A percentile compares a stretch with the other conserved stretches of the same genome.
Evolutionary conservation across 2,888 invertebrate genomes (phyloP).

Genomic region (Pseudoips prasinana): DNA sequence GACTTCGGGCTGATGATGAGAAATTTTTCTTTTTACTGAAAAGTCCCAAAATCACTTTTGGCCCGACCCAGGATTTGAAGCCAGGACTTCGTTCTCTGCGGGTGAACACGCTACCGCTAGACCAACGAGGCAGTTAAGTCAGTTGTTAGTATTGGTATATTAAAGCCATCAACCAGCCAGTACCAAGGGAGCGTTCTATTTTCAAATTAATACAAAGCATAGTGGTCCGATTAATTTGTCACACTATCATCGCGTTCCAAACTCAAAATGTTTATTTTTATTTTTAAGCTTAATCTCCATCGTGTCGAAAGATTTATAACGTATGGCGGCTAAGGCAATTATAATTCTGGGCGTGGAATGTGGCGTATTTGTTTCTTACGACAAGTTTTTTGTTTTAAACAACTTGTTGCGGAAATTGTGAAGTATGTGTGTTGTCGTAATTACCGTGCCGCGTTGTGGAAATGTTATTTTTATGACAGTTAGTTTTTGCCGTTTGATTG

Average conservation of each 20-base stretch:
- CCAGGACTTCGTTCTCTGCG: no score
- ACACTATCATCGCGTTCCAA: slow-evolving; percentile 55
- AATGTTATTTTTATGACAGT: slow-evolving; percentile 20
- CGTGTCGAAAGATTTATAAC: slow-evolving; percentile 58
- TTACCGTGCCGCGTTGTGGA: slow-evolving; percentile 18
- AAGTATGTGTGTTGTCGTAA: slow-evolving; percentile 23
- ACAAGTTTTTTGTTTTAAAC: slow-evolving; percentile 16
- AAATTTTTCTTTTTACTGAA: no score
- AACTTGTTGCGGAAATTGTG: slow-evolving; percentile 30
- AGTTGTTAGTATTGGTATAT: no score
- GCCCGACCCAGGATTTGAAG: no score
- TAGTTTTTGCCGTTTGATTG: slow-evolving; percentile 11
- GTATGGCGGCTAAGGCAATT: slow-evolving; percentile 46
- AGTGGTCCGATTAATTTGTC: slow-evolving; percentile 65
- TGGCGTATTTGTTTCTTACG: slow-evolving; percentile 35
- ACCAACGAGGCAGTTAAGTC: no score
- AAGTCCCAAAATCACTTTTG: no score
- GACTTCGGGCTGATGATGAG: no score
- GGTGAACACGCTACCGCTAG: no score
- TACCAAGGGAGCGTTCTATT: slow-evolving; percentile 57
- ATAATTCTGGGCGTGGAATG: slow-evolving; percentile 52
- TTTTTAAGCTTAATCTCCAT: slow-evolving; percentile 52
- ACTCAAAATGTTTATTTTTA: slow-evolving; percentile 52
- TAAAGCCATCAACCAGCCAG: no score
- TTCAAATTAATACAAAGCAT: slow-evolving; percentile 54